Evolutionary conservation across 2,113 vertebrate species (phyloP), one percentile per base, ranked within the genome.

Genomic region (Neolamprologus modestus): DNA sequence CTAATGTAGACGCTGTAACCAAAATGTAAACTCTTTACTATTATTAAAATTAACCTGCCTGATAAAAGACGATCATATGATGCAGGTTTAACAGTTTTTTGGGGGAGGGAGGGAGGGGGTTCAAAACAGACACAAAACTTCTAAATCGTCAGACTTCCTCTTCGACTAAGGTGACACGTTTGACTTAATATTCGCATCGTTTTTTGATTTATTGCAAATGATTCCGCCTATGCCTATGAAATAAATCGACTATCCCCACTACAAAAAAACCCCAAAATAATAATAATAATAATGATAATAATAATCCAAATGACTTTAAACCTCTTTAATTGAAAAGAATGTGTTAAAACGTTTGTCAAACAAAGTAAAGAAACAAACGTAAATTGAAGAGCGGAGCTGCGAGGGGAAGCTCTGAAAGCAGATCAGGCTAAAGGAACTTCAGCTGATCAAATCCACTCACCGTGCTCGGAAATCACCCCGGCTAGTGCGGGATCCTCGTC

Each of bases 401-500:
- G 54, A 71, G 28, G 21, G 37, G 10, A 50, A 52, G 87, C 76
- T 52, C 81, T 9, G 21, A 83, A 21, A 76, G 37, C 21, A 79
- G 71, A 24, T n/a, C 63, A 13, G 54, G 54, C 53, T 21, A 21
- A 66, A 53, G 68, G 24, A 42, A 57, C n/a, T 81, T 80, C 52
- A 81, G 81, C 81, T 76, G 87, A 82, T 83, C 47, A n/a, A 57
- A 63, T 76, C 86, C 91, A 96, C 97, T 98, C 97, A 99, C 98
- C 98, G 96, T 98, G 97, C 89, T 98, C 97, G 16, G 98, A 97
- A 92, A 97, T 96, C 95, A 97, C 97, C 95, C 97, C 98, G 93
- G 96, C 95, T 92, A 98, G 95, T 92, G 98, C 97, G 92, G 98
- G 97, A 91, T 99, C 98, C 96, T 98, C 97, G 93, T 98, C 98